Percentiles rank a stretch among this genome's conserved stretches.
phyloP scores from a whole-genome alignment of 2,888 invertebrate species.

The Hybos culiciformis region DNA sequence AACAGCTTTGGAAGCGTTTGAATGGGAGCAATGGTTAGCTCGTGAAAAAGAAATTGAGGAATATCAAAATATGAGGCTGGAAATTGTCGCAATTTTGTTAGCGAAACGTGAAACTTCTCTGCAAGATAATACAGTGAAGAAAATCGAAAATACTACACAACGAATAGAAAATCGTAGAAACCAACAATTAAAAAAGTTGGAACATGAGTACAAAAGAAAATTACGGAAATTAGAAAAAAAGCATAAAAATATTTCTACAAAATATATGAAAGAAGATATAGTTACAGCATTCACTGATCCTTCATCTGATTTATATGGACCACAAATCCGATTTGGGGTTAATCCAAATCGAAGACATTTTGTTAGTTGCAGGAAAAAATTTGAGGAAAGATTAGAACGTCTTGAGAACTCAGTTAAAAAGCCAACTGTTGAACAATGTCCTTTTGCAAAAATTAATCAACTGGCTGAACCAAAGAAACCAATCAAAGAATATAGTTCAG shows the following conservation, averaged over 20 bases:
- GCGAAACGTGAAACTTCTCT: slow-evolving; percentile 41
- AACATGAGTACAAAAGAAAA: slow-evolving; percentile 29
- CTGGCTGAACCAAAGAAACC: slow-evolving; percentile 28
- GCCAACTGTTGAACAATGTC: slow-evolving; percentile 19
- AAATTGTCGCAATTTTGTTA: slow-evolving; percentile 41
- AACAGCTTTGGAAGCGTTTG: slow-evolving; percentile 61
- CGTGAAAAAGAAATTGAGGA: slow-evolving; percentile 67
- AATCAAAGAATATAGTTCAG: slow-evolving; percentile 26
- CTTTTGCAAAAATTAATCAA: slow-evolving; percentile 24
- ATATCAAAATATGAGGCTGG: slow-evolving; percentile 51
- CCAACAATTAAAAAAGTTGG: slow-evolving; percentile 42
- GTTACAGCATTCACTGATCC: slow-evolving; percentile 41
- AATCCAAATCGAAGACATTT: slow-evolving; percentile 48
- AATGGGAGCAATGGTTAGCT: slow-evolving; percentile 70
- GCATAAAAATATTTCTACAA: slow-evolving; percentile 29
- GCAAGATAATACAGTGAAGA: slow-evolving; percentile 12
- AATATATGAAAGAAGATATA: slow-evolving; percentile 36
- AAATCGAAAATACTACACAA: slow-evolving; percentile 29
- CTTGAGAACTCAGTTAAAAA: slow-evolving; percentile 23
- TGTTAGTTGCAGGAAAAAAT: slow-evolving; percentile 22
- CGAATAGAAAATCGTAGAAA: slow-evolving; percentile 40
- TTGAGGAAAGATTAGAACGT: slow-evolving; percentile 28
- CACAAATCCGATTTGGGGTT: slow-evolving; percentile 48
- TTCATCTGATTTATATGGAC: slow-evolving; percentile 49
- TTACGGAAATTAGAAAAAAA: slow-evolving; percentile 39